Conservation (phyloP, 2,113 vertebrate genomes). For the Nerophis ophidion region DNA sequence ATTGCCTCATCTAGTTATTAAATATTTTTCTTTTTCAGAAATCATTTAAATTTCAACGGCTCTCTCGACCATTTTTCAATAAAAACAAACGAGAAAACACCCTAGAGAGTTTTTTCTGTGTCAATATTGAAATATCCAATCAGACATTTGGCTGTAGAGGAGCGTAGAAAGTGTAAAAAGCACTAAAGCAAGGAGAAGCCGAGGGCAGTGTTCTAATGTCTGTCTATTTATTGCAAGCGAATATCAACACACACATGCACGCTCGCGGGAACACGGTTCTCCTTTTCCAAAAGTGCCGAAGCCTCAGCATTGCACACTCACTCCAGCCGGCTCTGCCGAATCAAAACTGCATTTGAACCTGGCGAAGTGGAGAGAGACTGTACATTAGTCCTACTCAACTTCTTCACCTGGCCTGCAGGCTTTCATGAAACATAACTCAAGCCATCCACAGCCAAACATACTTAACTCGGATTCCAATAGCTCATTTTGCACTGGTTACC, state of each 20-base stretch:
- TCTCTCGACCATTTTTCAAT: too few species aligned
- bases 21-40: too few species aligned
- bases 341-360: constrained; percentile 43
- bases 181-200: constrained; percentile 56
- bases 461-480: constrained; percentile 38
- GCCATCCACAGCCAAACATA: constrained; percentile 34
- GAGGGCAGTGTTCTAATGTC: constrained; percentile 50
- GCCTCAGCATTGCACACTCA: constrained; percentile 37
- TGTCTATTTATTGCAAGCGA: constrained; percentile 56
- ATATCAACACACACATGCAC: constrained; percentile 23
- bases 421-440: constrained; percentile 37
- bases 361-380: constrained; percentile 14
- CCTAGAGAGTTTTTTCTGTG: constrained; percentile 38
- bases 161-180: constrained; percentile 52
- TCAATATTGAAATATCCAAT: constrained; percentile 60
- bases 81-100: too few species aligned
- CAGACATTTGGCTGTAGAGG: constrained; percentile 53
- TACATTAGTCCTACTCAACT: constrained; percentile 30
- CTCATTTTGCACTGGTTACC: constrained; percentile 26
- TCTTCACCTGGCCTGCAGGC: constrained; percentile 40
- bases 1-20: too few species aligned
- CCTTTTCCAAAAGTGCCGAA: constrained; percentile 15
- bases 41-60: too few species aligned
- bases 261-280: constrained; percentile 10
- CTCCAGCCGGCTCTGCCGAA: constrained; percentile 29